A percentile compares a stretch with the other conserved stretches of the same genome.
Conservation (phyloP, 1,140 invertebrate genomes). For the Pseudomyrmex flavicornis region DNA sequence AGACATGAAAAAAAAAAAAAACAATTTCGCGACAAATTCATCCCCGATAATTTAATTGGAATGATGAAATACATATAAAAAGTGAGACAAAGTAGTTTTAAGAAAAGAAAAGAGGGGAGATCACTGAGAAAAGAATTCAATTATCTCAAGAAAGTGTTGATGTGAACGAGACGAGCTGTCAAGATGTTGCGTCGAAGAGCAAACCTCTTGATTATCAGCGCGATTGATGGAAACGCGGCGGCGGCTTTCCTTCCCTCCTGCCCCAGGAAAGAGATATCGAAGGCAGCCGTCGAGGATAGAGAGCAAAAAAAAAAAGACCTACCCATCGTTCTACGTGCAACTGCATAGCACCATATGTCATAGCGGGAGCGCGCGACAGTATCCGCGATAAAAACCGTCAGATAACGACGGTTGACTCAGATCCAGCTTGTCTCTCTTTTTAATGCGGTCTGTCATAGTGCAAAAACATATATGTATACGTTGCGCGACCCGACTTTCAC, state of each 20-base stretch:
- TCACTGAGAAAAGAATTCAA: no score
- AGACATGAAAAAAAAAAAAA: background rate
- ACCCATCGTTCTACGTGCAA: conserved; percentile 50
- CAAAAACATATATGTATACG: conserved; percentile 4
- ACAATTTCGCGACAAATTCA: conserved; percentile 2
- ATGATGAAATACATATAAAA: background rate
- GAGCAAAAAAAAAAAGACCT: background rate
- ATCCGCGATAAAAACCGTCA: conserved; percentile 49
- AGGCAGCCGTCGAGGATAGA: conserved; percentile 16
- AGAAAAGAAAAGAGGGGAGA: no score
- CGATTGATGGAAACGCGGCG: conserved; percentile 38
- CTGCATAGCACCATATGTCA: conserved; percentile 56
- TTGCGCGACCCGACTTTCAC: conserved; percentile 15
- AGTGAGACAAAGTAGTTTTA: background rate
- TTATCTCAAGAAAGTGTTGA: no score
- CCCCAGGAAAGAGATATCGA: conserved; percentile 41
- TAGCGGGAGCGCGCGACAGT: conserved; percentile 51
- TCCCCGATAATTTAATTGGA: background rate
- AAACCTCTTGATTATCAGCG: conserved; percentile 34
- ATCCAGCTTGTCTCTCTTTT: conserved; percentile 53
- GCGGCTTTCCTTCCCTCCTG: background rate
- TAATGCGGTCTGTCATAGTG: conserved; percentile 31
- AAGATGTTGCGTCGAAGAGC: background rate
- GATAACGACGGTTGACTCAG: conserved; percentile 57
- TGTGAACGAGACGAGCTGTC: no score